Base-by-base conservation (phyloP, 2,797 vertebrate genomes). In the Alfaro cultratus region DNA sequence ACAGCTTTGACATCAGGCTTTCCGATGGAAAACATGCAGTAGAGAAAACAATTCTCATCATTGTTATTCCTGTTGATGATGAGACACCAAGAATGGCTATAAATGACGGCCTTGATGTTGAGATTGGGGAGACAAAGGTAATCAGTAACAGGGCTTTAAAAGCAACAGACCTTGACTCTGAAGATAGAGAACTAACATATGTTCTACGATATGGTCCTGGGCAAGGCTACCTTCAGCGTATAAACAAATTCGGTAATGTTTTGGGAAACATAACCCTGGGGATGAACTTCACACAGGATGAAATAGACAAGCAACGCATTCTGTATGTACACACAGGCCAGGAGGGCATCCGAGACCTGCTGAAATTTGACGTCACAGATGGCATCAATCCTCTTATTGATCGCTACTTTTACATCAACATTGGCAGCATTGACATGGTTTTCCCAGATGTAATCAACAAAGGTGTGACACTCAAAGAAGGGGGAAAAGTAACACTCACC, bases 341-440 rank as follows among this genome's bases (percentile, higher is more conserved):
- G 82, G 95, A 96, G 83, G 96, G 96, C n/a, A 93, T 97, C 51
- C 93, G 93, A 67, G 97, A 98, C 86, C 92, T 98, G 74, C 83
- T 98, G 60, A 97, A 97, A 82, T 99, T 98, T 92, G 97, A 97
- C 13, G 96, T 98, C 76, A 98, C 97, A 0, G 97, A 98, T 88
- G 96, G 96, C 31, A 95, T 96, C 80, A 98, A 98, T 89, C 93
- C 95, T 39, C 95, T 97, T 9, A 96, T 96, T 80, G 96, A 97
- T 79, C 93, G 95, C 36, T 97, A 96, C 87, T 97, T 98, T 89
- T 97, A 97, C 84, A 95, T 98, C 84, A 97, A 91, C 79, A 96
- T 97, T 71, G 95, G 95, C 39, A 95, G 94, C 83, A 96, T 96
- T 75, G 96, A 97, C 87, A 96, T 95, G 86, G 91, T 96, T 72